Base-by-base conservation (phyloP, 2,888 invertebrate genomes). In the Lithophane socia region DNA sequence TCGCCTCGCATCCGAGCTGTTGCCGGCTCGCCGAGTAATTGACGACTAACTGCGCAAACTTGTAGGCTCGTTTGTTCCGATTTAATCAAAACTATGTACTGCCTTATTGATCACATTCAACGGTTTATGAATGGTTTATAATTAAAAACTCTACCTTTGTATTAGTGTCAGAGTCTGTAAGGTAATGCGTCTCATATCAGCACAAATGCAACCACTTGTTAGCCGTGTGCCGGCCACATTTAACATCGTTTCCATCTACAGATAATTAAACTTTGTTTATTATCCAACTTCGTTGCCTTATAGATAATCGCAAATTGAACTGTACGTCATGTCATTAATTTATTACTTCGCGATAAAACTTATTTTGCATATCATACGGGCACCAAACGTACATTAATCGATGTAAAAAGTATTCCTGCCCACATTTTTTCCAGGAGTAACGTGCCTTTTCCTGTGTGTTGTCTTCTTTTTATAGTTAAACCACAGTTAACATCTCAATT, bases 11-110 rank as follows among this genome's bases (percentile, higher is more conserved):
- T 92, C 91, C 90, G 91, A 93, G 91, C 89, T 87, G 88, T 89
- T 91, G 88, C 91, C 92, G 92, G 92, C 92, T 93, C 90, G 88
- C 87, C 86, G 88, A 92, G 90, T 95, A 95, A 95, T 94, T 94
- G 94, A 95, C 93, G 92, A 91, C 91, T 88, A 92, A 91, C 92
- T 93, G 90, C 85, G 87, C 90, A 89, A 94, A 94, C 92, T 94
- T 93, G 92, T 93, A 94, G 93, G 93, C 94, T 92, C 91, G 92
- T 93, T 93, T 92, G 93, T 92, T 91, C 89, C 88, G 92, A 94
- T 94, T 95, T 93, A 94, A 95, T 94, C 93, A 92, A 93, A 94
- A 91, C 92, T 87, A 79, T 90, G 88, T 89, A 85, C 75, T 74
- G 66, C 70, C 56, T 75, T 75, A 78, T 78, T 77, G 79, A 83